Evolutionary conservation across 92 coral and sea anemone species (phyloP).

Genomic region (Paragorgia papillata): DNA sequence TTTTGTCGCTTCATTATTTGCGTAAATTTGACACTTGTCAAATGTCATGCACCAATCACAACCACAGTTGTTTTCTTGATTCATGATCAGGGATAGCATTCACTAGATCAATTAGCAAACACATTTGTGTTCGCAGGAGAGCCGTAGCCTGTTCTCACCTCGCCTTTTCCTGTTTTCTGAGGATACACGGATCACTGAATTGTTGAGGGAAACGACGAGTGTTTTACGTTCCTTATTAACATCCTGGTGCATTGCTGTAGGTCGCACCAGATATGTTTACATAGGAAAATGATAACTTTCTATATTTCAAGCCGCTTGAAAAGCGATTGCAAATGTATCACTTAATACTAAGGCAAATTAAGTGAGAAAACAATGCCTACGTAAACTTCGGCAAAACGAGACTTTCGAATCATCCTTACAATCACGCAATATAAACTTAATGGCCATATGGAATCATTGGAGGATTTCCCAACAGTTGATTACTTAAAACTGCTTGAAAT

Average conservation of each 20-base stretch:
- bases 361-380: background rate
- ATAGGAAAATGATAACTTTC: slow-evolving; percentile 9
- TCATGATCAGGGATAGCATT: slow-evolving; percentile 33
- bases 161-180: slow-evolving; percentile 37
- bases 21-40: slow-evolving; percentile 44
- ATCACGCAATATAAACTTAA: too few relatives aligned
- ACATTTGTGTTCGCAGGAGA: slow-evolving; percentile 38
- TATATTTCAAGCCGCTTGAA: slow-evolving; percentile 12
- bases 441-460: too few relatives aligned
- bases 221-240: slow-evolving; percentile 22
- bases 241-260: slow-evolving; percentile 35
- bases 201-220: slow-evolving; percentile 5
- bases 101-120: slow-evolving; percentile 45
- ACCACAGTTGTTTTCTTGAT: slow-evolving; percentile 20
- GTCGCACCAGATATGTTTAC: slow-evolving; percentile 28
- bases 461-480: too few relatives aligned
- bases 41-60: slow-evolving; percentile 37
- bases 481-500: too few relatives aligned
- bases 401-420: too few relatives aligned
- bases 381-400: background rate
- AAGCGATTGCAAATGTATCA: background rate
- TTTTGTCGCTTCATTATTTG: slow-evolving; percentile 43
- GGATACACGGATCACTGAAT: slow-evolving; percentile 35
- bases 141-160: slow-evolving; percentile 46
- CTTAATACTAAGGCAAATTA: background rate